These are phyloP conservation scores for Anabacerthia variegaticeps DNA, from an alignment of 2,797 vertebrate species.

Conservation along the genomic window DNA sequence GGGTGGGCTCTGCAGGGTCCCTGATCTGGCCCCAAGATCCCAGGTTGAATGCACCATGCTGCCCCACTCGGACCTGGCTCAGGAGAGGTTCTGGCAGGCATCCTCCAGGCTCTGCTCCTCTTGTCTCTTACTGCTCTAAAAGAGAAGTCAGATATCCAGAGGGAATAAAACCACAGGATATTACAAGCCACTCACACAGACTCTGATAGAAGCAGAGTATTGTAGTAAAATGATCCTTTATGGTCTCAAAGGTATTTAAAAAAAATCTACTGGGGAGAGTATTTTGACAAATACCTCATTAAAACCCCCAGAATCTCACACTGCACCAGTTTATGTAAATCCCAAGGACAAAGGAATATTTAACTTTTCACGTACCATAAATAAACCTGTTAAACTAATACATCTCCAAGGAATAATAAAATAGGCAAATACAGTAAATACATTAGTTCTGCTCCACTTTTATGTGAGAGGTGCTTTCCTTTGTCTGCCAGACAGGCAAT, in stretches of 20 bases:
- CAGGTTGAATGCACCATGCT: not conserved
- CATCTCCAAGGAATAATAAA: constrained; percentile 69
- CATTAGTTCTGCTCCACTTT: constrained; percentile 74
- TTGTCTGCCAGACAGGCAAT: constrained; percentile 22
- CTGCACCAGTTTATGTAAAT: constrained; percentile 66
- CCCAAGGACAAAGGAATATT: constrained; percentile 69
- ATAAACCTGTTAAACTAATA: constrained; percentile 72
- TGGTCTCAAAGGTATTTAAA: constrained; percentile 44
- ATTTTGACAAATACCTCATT: constrained; percentile 64
- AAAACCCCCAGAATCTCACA: constrained; percentile 48
- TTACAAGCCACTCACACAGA: constrained; percentile 27
- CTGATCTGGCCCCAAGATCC: not conserved
- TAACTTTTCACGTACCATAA: constrained; percentile 70
- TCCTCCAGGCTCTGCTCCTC: not conserved
- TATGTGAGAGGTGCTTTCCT: constrained; percentile 53
- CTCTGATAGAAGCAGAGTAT: not conserved
- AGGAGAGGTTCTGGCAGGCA: not conserved
- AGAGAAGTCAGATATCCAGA: not conserved
- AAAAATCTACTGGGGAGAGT: constrained; percentile 21
- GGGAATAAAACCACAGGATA: not conserved
- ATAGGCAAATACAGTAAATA: constrained; percentile 68
- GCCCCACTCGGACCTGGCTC: not conserved
- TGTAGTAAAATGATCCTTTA: constrained; percentile 54
- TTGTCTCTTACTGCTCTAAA: not conserved
- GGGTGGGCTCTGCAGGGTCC: not conserved